phyloP scores from a whole-genome alignment of 2,797 vertebrate species.

The Alfaro cultratus region DNA sequence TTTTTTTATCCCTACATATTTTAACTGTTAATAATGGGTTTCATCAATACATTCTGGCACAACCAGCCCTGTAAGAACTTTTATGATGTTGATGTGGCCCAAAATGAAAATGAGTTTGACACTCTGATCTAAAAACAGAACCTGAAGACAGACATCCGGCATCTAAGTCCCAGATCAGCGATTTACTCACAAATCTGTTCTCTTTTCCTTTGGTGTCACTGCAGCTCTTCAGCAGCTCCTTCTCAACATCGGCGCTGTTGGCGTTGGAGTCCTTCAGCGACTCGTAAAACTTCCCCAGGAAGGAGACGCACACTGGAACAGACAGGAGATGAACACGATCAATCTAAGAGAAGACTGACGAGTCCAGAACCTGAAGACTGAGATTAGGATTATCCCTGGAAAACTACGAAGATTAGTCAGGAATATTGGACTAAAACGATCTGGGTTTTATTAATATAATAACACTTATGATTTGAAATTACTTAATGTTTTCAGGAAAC shows the following conservation, averaged over 20 bases:
- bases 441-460: no score
- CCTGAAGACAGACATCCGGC: no score
- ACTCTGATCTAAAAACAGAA: no score
- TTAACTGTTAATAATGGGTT: no score
- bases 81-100: no score
- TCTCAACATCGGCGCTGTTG: slow-evolving; percentile 85
- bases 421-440: not conserved
- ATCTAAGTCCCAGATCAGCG: no score
- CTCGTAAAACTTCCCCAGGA: slow-evolving; percentile 91
- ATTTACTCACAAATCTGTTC: slow-evolving; percentile 90
- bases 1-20: no score
- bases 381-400: not conserved
- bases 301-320: slow-evolving; percentile 89
- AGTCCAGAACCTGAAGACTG: not conserved
- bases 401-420: not conserved
- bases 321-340: not conserved
- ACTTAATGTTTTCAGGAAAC: no score
- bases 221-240: slow-evolving; percentile 86
- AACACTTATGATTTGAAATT: no score
- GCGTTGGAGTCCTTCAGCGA: slow-evolving; percentile 84
- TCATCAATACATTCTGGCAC: no score
- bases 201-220: slow-evolving; percentile 93
- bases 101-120: no score
- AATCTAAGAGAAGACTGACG: not conserved
- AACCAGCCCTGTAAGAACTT: no score